Evolutionary conservation across 2,113 vertebrate genomes (phyloP).

Genomic region (Pelusios castaneus): DNA sequence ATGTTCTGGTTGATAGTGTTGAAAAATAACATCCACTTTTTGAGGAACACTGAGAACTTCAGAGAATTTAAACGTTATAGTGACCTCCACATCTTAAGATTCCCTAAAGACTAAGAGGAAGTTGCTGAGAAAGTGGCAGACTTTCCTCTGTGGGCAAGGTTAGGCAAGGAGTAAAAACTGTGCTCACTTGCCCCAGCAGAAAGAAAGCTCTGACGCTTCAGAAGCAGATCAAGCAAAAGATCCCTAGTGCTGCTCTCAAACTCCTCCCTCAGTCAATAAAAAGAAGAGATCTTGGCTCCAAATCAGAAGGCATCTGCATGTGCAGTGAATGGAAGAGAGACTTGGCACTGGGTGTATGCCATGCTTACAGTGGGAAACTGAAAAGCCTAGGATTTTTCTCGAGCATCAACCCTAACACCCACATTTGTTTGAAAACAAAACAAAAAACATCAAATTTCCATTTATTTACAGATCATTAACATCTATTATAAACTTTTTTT

Average conservation of each 20-base stretch:
- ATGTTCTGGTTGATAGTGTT: background rate
- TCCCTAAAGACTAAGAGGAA: background rate
- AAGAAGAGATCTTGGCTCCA: background rate
- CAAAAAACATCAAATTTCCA: background rate
- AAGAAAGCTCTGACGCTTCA: background rate
- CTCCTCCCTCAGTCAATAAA: background rate
- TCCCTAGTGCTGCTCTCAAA: background rate
- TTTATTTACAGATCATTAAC: background rate
- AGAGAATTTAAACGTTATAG: background rate
- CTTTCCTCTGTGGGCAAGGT: background rate
- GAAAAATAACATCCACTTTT: background rate
- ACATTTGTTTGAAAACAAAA: background rate
- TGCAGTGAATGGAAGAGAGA: background rate
- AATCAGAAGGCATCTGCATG: background rate
- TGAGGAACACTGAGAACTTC: background rate
- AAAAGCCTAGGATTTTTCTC: background rate
- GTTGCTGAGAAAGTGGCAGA: background rate
- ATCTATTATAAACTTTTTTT: background rate
- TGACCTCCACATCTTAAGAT: background rate
- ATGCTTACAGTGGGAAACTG: background rate
- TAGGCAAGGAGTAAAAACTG: too few relatives aligned
- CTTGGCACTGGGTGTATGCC: background rate
- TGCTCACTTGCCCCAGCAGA: background rate
- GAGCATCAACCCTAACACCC: background rate
- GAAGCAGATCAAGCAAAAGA: background rate